phyloP scores from a whole-genome alignment of 2,113 vertebrate genomes.

The Rhinogobius similis region DNA sequence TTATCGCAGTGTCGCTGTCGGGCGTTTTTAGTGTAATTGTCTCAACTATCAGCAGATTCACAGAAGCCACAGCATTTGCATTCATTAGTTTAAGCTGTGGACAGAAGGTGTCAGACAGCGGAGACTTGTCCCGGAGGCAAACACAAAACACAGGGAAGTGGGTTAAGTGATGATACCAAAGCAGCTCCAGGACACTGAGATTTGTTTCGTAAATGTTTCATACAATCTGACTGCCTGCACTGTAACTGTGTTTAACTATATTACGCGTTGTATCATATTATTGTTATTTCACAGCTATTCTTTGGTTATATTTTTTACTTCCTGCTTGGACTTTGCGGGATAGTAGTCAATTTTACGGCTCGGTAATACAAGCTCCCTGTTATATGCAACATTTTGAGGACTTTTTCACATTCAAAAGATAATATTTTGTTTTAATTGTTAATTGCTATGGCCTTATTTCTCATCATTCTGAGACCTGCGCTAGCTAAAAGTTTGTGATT shows the following conservation, averaged over 20 bases:
- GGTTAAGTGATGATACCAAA: neutral
- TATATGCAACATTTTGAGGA: no score
- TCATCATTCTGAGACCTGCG: no score
- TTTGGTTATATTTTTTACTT: no score
- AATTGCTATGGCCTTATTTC: no score
- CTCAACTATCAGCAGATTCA: conserved; percentile 5
- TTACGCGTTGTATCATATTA: no score
- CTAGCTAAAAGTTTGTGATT: no score
- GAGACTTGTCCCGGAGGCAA: neutral
- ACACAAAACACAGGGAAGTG: conserved; percentile 5
- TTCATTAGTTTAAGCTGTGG: conserved; percentile 8
- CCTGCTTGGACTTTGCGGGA: no score
- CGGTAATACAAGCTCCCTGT: no score
- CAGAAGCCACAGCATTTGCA: conserved; percentile 1
- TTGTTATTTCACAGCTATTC: no score
- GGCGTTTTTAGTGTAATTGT: conserved; percentile 8
- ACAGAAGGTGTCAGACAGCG: conserved; percentile 4
- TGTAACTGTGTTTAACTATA: neutral
- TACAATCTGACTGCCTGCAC: neutral
- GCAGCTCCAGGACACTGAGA: neutral
- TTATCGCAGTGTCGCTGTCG: neutral
- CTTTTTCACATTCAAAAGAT: no score
- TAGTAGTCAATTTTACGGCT: no score
- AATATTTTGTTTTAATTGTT: no score
- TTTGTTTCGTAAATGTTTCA: neutral